Base-by-base conservation (phyloP, 1,140 invertebrate species). In the Proctacanthus coquilletti region DNA sequence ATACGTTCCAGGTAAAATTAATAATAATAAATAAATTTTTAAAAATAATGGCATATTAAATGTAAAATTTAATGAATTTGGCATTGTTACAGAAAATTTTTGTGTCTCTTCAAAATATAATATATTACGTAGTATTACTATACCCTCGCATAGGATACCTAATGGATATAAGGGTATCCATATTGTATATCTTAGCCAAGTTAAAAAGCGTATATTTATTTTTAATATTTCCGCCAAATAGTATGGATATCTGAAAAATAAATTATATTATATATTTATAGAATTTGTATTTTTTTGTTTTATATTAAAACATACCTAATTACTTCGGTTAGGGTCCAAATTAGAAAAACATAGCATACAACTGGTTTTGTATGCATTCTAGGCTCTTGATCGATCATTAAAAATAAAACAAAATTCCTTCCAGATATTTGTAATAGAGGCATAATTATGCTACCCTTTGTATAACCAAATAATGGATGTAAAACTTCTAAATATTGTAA, bases 91-190 rank as follows among this genome's bases (percentile, higher is more conserved):
- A 0, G 76, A 77, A 50, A 84, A 91, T 42, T 65, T 75, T 23
- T 73, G 62, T 0, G 84, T 87, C 53, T 91, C 82, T 45, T 89
- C 83, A 60, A 92, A 86, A 49, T 87, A 88, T 4, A 86, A 83
- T 57, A 94, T 84, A 56, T 84, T 77, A 43, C 78, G 67, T 9
- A 85, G 61, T 21, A 85, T 69, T 21, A 87, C 72, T 4, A 82
- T 75, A 34, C 84, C 81, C 70, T 96, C 91, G 52, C 80, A 83
- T 2, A 91, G 44, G 49, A 93, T 78, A 11, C 88, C 89, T 32
- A 93, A 50, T 0, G 91, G 91, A 61, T 94, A 95, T 0, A 95
- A 64, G 0, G 83, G 75, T 40, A 95, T 89, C 91, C 91, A 96
- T 21, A 89, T 69, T 0, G 84, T 84, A 52, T 95, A 95, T 18